These are phyloP conservation scores for Lycodopsis pacificus DNA, from an alignment of 2,797 vertebrate species.

Conservation along the genomic window DNA sequence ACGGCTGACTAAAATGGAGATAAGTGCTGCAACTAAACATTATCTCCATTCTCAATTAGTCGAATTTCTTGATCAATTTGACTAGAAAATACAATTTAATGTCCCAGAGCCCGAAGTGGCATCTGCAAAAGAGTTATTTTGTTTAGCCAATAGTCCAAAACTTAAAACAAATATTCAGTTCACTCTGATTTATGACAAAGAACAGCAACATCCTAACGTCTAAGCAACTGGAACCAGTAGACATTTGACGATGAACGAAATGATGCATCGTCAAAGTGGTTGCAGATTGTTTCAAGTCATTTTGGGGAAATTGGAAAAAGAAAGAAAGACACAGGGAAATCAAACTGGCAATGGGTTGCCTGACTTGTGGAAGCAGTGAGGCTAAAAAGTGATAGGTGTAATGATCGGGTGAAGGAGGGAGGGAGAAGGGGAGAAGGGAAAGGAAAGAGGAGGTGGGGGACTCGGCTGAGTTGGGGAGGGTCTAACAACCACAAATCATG, in stretches of 20 bases:
- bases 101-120: too few relatives aligned
- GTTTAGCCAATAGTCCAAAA: too few relatives aligned
- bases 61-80: too few relatives aligned
- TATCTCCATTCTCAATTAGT: too few relatives aligned
- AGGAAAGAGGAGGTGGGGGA: conserved; percentile 14
- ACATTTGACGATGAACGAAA: not conserved
- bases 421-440: conserved; percentile 14
- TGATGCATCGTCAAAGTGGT: not conserved
- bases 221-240: not conserved
- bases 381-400: conserved; percentile 49
- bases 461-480: conserved; percentile 16
- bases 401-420: conserved; percentile 29
- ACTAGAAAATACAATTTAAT: too few relatives aligned
- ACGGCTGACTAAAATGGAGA: too few relatives aligned
- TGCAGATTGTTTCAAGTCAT: not conserved
- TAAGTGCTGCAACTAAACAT: too few relatives aligned
- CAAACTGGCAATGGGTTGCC: conserved; percentile 29
- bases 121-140: too few relatives aligned
- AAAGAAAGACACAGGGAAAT: conserved; percentile 26
- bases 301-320: not conserved
- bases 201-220: not conserved
- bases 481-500: conserved; percentile 78
- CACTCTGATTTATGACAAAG: not conserved
- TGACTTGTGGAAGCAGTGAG: conserved; percentile 31
- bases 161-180: not conserved